Percentiles rank a stretch among this genome's conserved stretches.
These are phyloP conservation scores for Lichenostomus cassidix DNA, from an alignment of 2,113 vertebrate species.

Conservation along the genomic window DNA sequence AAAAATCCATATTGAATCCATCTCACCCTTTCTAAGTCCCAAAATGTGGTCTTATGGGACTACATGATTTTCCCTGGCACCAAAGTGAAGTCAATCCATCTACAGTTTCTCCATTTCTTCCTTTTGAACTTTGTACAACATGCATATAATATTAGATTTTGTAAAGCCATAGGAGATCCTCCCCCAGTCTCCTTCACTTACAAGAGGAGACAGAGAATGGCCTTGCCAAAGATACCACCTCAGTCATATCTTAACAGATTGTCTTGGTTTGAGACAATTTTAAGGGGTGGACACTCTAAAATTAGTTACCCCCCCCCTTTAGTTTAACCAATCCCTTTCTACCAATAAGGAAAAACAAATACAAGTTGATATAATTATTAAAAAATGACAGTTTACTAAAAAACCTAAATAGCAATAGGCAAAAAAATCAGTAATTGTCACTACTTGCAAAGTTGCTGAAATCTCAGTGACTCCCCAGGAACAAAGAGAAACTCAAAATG, in stretches of 20 bases:
- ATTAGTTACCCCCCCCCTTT: not conserved
- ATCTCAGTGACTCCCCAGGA: not conserved
- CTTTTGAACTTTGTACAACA: not conserved
- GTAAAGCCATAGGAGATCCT: not conserved
- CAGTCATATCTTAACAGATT: not conserved
- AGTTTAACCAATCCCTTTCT: not conserved
- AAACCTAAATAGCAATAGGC: not conserved
- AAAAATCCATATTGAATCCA: not conserved
- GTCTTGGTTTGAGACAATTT: not conserved
- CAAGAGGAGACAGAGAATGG: not conserved
- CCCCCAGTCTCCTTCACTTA: not conserved
- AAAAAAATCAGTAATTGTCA: not conserved
- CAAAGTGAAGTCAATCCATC: accelerated
- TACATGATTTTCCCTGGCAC: not conserved
- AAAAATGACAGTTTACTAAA: not conserved
- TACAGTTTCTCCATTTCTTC: not conserved
- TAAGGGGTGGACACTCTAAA: not conserved
- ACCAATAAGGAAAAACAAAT: not conserved
- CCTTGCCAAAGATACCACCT: not conserved
- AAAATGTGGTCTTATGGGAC: not conserved
- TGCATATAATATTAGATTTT: not conserved
- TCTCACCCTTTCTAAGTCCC: not conserved
- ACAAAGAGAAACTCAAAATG: not conserved
- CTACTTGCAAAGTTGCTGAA: not conserved
- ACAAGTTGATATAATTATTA: not conserved